Conservation (phyloP, 2,113 vertebrate genomes). For the Labeo rohita region DNA sequence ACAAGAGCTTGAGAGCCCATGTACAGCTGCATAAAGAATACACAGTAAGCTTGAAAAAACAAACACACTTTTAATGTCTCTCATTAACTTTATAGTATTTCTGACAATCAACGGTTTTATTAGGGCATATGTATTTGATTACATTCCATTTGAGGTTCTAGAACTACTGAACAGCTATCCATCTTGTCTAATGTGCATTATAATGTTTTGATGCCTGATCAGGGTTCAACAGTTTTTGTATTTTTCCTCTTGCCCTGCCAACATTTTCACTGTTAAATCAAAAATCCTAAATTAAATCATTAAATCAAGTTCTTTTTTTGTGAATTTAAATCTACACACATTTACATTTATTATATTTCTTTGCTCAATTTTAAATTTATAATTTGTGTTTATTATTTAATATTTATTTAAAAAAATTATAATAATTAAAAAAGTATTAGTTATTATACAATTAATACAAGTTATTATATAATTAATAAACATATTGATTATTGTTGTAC, state of each 20-base stretch:
- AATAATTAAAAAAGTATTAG: background rate
- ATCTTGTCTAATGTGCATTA: background rate
- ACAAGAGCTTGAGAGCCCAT: conserved; percentile 88
- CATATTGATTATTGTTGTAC: background rate
- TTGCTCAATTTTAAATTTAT: background rate
- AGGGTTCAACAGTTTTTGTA: background rate
- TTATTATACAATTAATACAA: background rate
- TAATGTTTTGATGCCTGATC: background rate
- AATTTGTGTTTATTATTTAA: background rate
- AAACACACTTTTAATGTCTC: background rate
- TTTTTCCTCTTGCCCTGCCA: background rate
- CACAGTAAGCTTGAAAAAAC: conserved; percentile 73
- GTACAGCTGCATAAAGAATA: conserved; percentile 88
- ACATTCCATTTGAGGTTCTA: background rate
- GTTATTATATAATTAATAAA: background rate
- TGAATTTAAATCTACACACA: background rate
- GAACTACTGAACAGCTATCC: background rate
- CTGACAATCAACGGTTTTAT: background rate
- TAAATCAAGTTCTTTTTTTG: background rate
- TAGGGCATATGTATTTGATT: background rate
- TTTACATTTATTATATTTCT: background rate
- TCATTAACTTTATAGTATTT: background rate
- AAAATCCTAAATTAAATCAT: too few species aligned
- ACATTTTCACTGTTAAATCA: background rate
- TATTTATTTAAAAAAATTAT: background rate